phyloP scores from a whole-genome alignment of 2,797 vertebrate genomes.

The Helicolenus hilgendorfi region DNA sequence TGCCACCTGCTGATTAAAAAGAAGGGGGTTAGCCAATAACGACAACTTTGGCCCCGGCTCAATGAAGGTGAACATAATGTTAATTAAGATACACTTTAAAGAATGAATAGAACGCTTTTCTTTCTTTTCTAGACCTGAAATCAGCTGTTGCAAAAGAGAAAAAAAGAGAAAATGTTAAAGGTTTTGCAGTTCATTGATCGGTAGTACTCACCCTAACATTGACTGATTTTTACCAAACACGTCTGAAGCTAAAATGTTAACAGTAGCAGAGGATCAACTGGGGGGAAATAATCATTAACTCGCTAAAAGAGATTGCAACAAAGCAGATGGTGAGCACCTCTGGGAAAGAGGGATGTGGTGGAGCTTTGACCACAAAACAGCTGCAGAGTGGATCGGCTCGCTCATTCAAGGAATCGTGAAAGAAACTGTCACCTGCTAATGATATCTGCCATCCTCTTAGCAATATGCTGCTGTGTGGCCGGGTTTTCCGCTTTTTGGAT shows the following conservation, averaged over 20 bases:
- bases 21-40: too few relatives aligned
- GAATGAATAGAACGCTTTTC: not conserved
- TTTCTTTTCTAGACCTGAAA: not conserved
- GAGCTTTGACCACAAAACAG: slow-evolving; percentile 58
- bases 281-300: slow-evolving; percentile 69
- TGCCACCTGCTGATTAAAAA: not conserved
- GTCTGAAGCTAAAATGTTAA: slow-evolving; percentile 38
- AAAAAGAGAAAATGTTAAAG: not conserved
- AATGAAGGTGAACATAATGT: not conserved
- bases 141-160: not conserved
- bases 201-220: not conserved
- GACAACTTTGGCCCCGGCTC: too few relatives aligned
- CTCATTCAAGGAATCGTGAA: slow-evolving; percentile 51
- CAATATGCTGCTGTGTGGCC: not conserved
- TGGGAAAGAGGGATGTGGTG: slow-evolving; percentile 29
- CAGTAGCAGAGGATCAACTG: slow-evolving; percentile 44
- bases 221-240: slow-evolving; percentile 34
- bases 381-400: slow-evolving; percentile 47
- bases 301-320: slow-evolving; percentile 56
- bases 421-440: slow-evolving; percentile 40
- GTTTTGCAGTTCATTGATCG: not conserved
- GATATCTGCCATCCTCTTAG: slow-evolving; percentile 30
- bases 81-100: not conserved
- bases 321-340: slow-evolving; percentile 78
- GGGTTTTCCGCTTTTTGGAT: not conserved